Conservation (phyloP, 64 coral and sea anemone species). For the Platygyra sinensis region DNA sequence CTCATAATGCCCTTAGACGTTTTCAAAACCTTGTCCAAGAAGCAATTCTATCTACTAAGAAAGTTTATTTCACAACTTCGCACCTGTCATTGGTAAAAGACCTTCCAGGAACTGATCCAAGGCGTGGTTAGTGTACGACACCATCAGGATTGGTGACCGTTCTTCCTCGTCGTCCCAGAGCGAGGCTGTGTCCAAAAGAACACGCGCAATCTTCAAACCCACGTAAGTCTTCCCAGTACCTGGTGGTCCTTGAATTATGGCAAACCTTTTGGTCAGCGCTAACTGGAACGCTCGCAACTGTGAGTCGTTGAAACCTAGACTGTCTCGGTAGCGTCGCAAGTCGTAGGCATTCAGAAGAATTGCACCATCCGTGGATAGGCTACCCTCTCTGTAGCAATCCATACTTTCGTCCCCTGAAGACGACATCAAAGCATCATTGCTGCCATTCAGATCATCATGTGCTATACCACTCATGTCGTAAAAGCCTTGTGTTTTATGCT, state of each 20-base stretch:
- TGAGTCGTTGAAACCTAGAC: constrained; percentile 34
- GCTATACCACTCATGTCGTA: background rate
- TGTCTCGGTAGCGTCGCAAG: constrained; percentile 1
- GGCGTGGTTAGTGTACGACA: constrained; percentile 90
- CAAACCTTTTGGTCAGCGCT: constrained; percentile 77
- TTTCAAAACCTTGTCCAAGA: no score
- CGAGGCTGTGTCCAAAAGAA: constrained; percentile 54
- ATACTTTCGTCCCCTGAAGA: background rate
- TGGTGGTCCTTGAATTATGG: constrained; percentile 91
- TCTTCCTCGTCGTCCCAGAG: constrained; percentile 56
- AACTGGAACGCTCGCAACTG: constrained; percentile 51
- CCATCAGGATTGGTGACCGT: constrained; percentile 76
- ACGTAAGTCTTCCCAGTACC: constrained; percentile 95
- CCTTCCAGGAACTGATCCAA: constrained; percentile 87
- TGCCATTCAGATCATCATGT: background rate
- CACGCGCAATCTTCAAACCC: constrained; percentile 77
- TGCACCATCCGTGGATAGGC: background rate
- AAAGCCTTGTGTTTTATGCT: background rate
- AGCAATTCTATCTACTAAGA: background rate
- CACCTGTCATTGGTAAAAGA: constrained; percentile 28
- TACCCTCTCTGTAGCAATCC: background rate
- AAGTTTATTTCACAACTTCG: background rate
- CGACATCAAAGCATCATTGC: background rate
- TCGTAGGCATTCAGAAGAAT: constrained; percentile 1
- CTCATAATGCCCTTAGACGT: no score